Percentiles rank a stretch among this genome's conserved stretches.
These are phyloP conservation scores for Epizoanthus rinbou DNA, from an alignment of 92 coral and sea anemone genomes.

Conservation along the genomic window DNA sequence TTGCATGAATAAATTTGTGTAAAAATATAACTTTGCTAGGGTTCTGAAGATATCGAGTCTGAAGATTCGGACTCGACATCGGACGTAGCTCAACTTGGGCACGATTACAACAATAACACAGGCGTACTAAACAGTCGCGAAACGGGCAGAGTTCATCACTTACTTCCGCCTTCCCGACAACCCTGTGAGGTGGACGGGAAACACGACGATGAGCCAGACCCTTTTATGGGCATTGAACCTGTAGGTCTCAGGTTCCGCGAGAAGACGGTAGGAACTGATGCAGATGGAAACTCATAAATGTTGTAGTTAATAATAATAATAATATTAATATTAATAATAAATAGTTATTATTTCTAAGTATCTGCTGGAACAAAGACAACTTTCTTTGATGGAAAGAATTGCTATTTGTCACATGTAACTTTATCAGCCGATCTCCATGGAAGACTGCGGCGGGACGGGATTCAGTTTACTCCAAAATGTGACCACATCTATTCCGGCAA, in stretches of 20 bases:
- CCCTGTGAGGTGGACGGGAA: conserved; percentile 81
- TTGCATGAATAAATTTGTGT: conserved; percentile 20
- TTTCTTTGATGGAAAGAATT: conserved; percentile 3
- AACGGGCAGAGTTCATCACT: conserved; percentile 77
- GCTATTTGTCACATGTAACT: neutral
- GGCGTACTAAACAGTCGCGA: conserved; percentile 81
- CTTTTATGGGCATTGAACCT: conserved; percentile 33
- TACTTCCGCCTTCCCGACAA: conserved; percentile 84
- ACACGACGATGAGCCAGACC: conserved; percentile 4
- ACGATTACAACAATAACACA: conserved; percentile 86
- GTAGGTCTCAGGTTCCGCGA: conserved; percentile 6
- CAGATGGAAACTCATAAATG: neutral
- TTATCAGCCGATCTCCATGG: no score
- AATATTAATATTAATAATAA: no score
- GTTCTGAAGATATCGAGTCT: conserved; percentile 58
- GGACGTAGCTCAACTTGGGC: conserved; percentile 42
- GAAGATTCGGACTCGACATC: conserved; percentile 52
- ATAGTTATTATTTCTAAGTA: neutral
- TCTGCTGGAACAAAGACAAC: neutral
- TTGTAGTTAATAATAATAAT: neutral
- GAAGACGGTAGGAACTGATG: conserved; percentile 25
- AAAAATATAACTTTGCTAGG: conserved; percentile 58
- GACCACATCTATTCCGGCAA: no score
- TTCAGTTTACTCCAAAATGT: no score
- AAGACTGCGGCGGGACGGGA: no score